A percentile compares a stretch with the other conserved stretches of the same genome.
These are phyloP conservation scores for Sarcophilus harrisii DNA, from an alignment of 2,797 vertebrate genomes.

Conservation along the genomic window DNA sequence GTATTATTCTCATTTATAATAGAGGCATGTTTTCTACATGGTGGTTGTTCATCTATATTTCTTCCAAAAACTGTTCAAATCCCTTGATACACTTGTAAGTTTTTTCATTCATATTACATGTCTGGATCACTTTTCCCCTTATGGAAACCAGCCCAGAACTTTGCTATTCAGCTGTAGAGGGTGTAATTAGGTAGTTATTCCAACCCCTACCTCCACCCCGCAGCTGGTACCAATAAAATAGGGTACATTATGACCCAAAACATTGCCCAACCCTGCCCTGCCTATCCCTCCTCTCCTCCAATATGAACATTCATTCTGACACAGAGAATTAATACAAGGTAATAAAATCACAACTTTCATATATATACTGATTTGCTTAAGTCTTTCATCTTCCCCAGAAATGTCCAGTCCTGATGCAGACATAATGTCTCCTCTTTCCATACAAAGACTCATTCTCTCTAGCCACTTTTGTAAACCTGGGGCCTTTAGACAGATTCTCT, in stretches of 20 bases:
- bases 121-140: neutral
- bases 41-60: neutral
- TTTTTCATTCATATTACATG: neutral
- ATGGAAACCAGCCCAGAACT: neutral
- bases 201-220: neutral
- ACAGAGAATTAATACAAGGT: neutral
- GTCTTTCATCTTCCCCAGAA: neutral
- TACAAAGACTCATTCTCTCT: neutral
- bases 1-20: neutral
- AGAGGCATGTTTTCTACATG: neutral
- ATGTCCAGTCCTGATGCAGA: neutral
- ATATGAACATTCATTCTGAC: neutral
- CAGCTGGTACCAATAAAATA: neutral
- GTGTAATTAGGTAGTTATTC: neutral
- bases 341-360: neutral
- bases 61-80: neutral
- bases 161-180: neutral
- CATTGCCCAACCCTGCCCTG: neutral
- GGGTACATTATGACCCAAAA: neutral
- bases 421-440: neutral
- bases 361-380: neutral
- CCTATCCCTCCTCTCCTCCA: neutral
- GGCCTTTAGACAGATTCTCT: neutral
- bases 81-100: neutral
- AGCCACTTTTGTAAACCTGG: neutral